Conservation (phyloP, 2,888 invertebrate species). For the Cheilosia soror region DNA sequence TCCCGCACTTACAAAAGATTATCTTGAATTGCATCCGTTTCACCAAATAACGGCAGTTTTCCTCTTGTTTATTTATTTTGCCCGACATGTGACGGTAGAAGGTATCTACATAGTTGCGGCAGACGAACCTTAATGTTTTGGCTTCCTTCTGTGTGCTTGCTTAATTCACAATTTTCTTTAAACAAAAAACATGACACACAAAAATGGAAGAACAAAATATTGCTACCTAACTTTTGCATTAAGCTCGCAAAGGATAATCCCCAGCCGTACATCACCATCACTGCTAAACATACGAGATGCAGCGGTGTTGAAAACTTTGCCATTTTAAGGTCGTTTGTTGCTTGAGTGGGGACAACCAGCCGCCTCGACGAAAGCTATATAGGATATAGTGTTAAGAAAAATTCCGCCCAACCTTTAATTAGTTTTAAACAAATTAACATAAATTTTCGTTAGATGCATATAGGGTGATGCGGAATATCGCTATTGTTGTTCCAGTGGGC, state of each 20-base stretch:
- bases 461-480: slow-evolving; percentile 12
- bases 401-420: slow-evolving; percentile 79
- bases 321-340: slow-evolving; percentile 16
- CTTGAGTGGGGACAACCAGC: slow-evolving; percentile 19
- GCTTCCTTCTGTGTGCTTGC: slow-evolving; percentile 29
- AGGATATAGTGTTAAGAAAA: slow-evolving; percentile 23
- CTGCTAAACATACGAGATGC: slow-evolving; percentile 34
- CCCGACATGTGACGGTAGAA: slow-evolving; percentile 41
- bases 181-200: slow-evolving; percentile 1
- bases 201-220: slow-evolving; percentile 16
- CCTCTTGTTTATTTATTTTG: slow-evolving; percentile 56
- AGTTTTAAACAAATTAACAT: slow-evolving; percentile 83
- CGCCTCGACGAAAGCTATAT: slow-evolving; percentile 10
- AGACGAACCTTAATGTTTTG: slow-evolving; percentile 32
- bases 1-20: slow-evolving; percentile 50
- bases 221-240: slow-evolving; percentile 70
- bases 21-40: slow-evolving; percentile 45
- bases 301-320: slow-evolving; percentile 34
- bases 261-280: slow-evolving; percentile 53
- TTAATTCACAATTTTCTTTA: slow-evolving; percentile 63
- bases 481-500: background rate
- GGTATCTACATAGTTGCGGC: slow-evolving; percentile 34
- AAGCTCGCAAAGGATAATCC: slow-evolving; percentile 60
- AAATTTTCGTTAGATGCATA: slow-evolving; percentile 50
- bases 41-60: slow-evolving; percentile 30